A percentile compares a stretch with the other conserved stretches of the same genome.
Conservation (phyloP, 2,797 vertebrate species). For the Gallirallus australis region DNA sequence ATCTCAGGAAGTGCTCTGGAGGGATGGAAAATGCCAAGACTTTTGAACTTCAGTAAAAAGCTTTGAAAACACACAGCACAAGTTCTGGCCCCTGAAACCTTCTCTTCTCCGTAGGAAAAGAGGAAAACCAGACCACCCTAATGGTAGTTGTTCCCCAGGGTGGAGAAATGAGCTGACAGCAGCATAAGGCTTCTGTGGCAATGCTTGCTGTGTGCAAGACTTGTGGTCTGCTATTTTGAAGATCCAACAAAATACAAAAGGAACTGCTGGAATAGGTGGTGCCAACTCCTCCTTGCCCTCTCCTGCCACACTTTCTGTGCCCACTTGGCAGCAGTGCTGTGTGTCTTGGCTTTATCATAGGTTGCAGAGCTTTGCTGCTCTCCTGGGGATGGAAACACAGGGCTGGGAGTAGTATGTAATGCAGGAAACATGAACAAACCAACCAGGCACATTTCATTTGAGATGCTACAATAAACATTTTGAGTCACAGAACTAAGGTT, state of each 20-base stretch:
- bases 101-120: background rate
- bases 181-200: fast-evolving
- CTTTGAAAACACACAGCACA: background rate
- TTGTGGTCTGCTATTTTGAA: background rate
- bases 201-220: background rate
- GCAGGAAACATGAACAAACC: background rate
- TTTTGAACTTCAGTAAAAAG: background rate
- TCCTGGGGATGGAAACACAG: background rate
- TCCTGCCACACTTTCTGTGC: background rate
- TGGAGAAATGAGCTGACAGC: background rate
- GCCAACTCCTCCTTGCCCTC: background rate
- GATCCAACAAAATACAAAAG: background rate
- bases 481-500: background rate
- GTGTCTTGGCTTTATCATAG: background rate
- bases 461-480: background rate
- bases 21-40: background rate
- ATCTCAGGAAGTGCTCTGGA: background rate
- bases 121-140: background rate
- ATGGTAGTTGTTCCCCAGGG: background rate
- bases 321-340: background rate
- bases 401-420: background rate
- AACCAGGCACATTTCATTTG: background rate
- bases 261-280: background rate
- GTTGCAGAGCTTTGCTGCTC: background rate
- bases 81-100: background rate